A percentile compares a stretch with the other conserved stretches of the same genome.
These are phyloP conservation scores for Fundulus diaphanus DNA, from an alignment of 2,797 vertebrate genomes.

Conservation along the genomic window DNA sequence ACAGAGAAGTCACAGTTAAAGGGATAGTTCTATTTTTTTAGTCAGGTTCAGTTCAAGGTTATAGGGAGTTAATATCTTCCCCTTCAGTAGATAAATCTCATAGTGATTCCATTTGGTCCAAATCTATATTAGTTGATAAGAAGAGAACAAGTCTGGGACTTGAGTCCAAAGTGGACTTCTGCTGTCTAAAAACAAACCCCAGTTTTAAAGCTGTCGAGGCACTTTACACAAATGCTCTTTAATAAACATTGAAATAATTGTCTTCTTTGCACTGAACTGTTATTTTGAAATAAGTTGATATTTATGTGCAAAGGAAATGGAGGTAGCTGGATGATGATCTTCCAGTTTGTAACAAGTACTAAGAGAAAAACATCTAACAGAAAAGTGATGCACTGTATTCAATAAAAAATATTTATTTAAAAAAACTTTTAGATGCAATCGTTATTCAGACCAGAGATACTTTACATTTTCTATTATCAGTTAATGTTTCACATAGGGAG, in stretches of 20 bases:
- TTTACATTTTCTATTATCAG: background rate
- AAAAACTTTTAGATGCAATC: too few relatives aligned
- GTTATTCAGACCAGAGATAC: background rate
- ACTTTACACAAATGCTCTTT: background rate
- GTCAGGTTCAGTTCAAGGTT: background rate
- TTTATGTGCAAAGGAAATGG: background rate
- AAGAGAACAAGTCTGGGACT: too few relatives aligned
- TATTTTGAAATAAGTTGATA: background rate
- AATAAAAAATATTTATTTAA: background rate
- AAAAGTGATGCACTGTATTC: background rate
- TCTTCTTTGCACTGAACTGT: background rate
- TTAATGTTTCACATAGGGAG: background rate
- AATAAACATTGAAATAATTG: background rate
- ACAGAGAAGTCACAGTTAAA: background rate
- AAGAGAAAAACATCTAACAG: background rate
- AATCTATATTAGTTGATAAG: background rate
- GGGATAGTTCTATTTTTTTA: background rate
- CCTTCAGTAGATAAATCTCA: background rate
- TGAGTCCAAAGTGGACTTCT: background rate
- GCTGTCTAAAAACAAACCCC: background rate
- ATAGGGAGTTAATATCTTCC: background rate
- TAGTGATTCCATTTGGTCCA: background rate
- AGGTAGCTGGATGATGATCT: background rate
- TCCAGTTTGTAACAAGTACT: background rate
- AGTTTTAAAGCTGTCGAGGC: background rate